Evolutionary conservation across 2,113 vertebrate genomes (phyloP).

Genomic region (Lampris incognitus): DNA sequence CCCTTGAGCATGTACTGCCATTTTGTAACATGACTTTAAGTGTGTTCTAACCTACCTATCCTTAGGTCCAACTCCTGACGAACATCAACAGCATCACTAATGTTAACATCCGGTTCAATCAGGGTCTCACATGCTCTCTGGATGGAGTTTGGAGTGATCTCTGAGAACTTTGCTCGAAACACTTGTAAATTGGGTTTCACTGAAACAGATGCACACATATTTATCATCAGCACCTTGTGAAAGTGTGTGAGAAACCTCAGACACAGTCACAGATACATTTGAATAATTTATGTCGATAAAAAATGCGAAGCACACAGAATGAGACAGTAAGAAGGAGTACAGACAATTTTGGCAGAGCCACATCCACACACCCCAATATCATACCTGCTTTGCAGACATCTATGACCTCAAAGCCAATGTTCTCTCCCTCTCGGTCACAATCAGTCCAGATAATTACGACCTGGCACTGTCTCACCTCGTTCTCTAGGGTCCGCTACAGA

Average conservation of each 20-base stretch:
- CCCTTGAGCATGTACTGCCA: too few relatives aligned
- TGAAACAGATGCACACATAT: constrained; percentile 56
- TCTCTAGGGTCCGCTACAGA: constrained; percentile 89
- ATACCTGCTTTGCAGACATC: constrained; percentile 96
- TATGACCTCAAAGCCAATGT: constrained; percentile 96
- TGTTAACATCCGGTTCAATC: constrained; percentile 84
- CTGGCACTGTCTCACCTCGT: constrained; percentile 90
- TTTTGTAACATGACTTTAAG: not conserved
- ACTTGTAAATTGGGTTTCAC: constrained; percentile 90
- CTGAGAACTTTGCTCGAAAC: constrained; percentile 94
- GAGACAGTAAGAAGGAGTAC: not conserved
- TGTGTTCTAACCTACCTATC: constrained; percentile 83
- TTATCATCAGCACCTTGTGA: not conserved
- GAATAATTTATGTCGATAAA: not conserved
- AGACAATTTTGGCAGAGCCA: not conserved
- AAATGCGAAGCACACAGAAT: not conserved
- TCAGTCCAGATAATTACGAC: constrained; percentile 97
- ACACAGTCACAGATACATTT: not conserved
- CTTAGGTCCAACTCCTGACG: constrained; percentile 95
- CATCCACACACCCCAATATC: constrained; percentile 1
- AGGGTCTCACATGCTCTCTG: constrained; percentile 89
- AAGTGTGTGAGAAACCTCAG: not conserved
- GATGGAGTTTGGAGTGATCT: constrained; percentile 92
- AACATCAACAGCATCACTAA: constrained; percentile 93
- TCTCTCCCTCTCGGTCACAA: constrained; percentile 97